Base-by-base conservation (phyloP, 2,113 vertebrate genomes). In the Silurus asotus region DNA sequence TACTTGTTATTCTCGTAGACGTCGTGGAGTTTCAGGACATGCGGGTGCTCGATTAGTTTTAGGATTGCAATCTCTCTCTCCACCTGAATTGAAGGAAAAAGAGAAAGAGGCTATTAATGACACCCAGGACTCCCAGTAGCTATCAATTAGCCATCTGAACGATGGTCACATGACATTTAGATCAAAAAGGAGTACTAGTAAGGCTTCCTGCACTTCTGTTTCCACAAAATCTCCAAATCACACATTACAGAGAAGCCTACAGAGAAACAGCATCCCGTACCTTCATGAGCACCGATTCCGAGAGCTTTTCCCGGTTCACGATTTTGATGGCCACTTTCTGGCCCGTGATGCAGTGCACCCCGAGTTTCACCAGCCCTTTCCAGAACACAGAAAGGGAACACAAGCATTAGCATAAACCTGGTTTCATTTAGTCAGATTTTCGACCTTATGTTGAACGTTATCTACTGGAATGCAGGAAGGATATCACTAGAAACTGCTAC, bases 1-100 rank as follows among this genome's bases (percentile, higher is more conserved):
- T 98, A 97, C 96, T 97, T 97, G 95, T 97, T 98, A 93, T 98
- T 98, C 94, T 98, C 97, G 86, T 98, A 98, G 92, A 98, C 97
- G 53, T 98, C 97, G 77, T 97, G 96, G 90, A 98, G 96, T 92
- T 98, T 98, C 93, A 98, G 95, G 86, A 98, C 97, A 25, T 98
- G 97, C 0, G 97, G 97, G 91, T 98, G 97, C 90, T 98, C 97
- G 0, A 98, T 98, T 91, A 98, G 95, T 90, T 98, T 98, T 91
- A 98, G 93, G 92, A 98, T 98, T 90, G 97, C 97, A 85, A 98
- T 98, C 94, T 98, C 97, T 90, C 97, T 94, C 89, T 98, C 97
- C 92, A 98, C 97, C 97, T 98, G 89, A 64, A 92, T 58, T 90
- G 25, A 87, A 78, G 87, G 51, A 89, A 0, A 74, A 11, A 87